Conservation (phyloP, 2,888 invertebrate species). For the Pyrrhosoma nymphula region DNA sequence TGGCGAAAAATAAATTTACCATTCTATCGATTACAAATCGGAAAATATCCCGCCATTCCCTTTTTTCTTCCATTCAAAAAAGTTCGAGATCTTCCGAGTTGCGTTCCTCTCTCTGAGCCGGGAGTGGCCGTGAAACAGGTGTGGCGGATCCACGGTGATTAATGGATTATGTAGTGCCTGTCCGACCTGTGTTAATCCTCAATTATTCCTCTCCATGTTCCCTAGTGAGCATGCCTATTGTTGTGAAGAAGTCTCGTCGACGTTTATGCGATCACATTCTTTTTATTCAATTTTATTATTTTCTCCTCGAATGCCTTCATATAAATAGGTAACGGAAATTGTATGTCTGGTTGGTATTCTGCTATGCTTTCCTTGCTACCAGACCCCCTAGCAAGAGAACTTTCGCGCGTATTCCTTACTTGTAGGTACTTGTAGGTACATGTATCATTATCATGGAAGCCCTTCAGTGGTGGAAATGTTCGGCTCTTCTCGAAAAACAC, state of each 20-base stretch:
- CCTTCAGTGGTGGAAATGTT: too few relatives aligned
- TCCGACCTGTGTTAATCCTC: constrained; percentile 40
- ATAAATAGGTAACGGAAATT: neutral
- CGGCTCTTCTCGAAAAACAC: too few relatives aligned
- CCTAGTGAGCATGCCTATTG: constrained; percentile 6
- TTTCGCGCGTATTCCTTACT: neutral
- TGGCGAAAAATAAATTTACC: neutral
- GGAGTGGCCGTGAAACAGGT: neutral
- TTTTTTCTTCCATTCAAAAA: neutral
- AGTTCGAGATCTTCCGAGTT: neutral
- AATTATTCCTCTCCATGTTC: constrained; percentile 23
- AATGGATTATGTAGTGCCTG: constrained; percentile 18
- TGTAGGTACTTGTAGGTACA: neutral
- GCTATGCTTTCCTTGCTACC: neutral
- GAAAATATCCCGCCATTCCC: neutral
- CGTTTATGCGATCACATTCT: neutral
- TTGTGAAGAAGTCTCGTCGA: neutral
- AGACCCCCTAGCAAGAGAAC: neutral
- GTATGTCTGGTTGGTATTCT: neutral
- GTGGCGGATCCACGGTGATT: constrained; percentile 48
- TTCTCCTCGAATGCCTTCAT: neutral
- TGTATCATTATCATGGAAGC: neutral
- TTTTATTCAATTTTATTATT: neutral
- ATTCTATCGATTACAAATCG: neutral
- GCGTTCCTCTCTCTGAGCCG: neutral